phyloP scores from a whole-genome alignment of 2,113 vertebrate genomes.

The Panthera uncia region DNA sequence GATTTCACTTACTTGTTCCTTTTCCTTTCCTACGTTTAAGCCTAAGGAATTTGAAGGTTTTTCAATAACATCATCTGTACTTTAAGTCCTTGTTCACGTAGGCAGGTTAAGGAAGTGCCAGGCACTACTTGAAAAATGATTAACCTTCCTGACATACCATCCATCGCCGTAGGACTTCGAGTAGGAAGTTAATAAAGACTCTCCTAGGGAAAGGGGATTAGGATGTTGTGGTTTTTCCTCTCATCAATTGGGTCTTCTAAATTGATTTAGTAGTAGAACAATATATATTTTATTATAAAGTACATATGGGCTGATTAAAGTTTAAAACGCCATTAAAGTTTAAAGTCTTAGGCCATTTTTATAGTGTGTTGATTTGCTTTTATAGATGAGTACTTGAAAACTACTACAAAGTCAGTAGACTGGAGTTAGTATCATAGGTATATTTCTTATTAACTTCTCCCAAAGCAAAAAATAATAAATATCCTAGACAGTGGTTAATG shows the following conservation, averaged over 20 bases:
- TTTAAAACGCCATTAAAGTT: conserved; percentile 35
- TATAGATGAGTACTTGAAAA: not conserved
- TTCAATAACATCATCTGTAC: not conserved
- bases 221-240: not conserved
- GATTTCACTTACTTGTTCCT: not conserved
- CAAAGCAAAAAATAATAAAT: not conserved
- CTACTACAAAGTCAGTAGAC: conserved; percentile 1
- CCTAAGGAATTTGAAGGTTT: conserved; percentile 17
- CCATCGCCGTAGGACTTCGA: not conserved
- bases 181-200: not conserved
- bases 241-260: conserved; percentile 7
- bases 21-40: not conserved
- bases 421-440: not conserved
- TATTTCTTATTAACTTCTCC: not conserved
- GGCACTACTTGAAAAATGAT: not conserved
- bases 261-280: conserved; percentile 34
- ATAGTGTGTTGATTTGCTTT: conserved; percentile 5
- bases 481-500: not conserved
- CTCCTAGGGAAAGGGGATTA: not conserved
- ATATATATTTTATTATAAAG: conserved; percentile 40
- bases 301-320: conserved; percentile 2
- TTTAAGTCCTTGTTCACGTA: not conserved
- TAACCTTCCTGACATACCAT: not conserved
- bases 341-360: not conserved
- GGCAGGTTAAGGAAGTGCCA: not conserved